Evolutionary conservation across 2,113 vertebrate species (phyloP).

Genomic region (Myrmophylax atrothorax): DNA sequence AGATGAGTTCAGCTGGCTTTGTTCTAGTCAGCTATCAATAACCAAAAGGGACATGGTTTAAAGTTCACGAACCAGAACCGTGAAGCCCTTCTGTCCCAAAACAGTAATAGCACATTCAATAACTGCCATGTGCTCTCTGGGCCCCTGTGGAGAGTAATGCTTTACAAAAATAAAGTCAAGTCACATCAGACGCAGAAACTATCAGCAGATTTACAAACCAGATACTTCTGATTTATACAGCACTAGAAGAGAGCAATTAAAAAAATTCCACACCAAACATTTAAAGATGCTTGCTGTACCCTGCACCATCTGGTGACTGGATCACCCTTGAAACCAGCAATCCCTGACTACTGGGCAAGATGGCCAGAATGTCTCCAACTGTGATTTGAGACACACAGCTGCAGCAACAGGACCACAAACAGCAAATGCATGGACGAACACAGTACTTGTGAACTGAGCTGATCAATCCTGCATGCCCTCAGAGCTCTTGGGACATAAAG

Average conservation of each 20-base stretch:
- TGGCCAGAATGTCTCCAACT: not conserved
- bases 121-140: not conserved
- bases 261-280: not conserved
- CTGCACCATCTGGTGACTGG: not conserved
- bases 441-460: not conserved
- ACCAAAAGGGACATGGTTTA: not conserved
- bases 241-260: not conserved
- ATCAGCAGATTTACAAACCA: constrained; percentile 13
- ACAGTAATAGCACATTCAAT: not conserved
- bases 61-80: not conserved
- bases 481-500: not conserved
- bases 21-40: not conserved
- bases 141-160: not conserved
- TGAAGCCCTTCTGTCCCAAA: not conserved
- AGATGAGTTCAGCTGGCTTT: not conserved
- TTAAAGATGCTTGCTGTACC: not conserved
- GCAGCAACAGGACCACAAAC: not conserved
- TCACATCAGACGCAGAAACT: not conserved
- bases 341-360: not conserved
- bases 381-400: not conserved
- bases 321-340: not conserved
- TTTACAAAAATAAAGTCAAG: constrained; percentile 12
- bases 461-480: not conserved
- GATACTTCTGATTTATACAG: not conserved
- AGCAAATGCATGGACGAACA: not conserved